Evolutionary conservation across 2,797 vertebrate species (phyloP).

Genomic region (Acanthiza pusilla): DNA sequence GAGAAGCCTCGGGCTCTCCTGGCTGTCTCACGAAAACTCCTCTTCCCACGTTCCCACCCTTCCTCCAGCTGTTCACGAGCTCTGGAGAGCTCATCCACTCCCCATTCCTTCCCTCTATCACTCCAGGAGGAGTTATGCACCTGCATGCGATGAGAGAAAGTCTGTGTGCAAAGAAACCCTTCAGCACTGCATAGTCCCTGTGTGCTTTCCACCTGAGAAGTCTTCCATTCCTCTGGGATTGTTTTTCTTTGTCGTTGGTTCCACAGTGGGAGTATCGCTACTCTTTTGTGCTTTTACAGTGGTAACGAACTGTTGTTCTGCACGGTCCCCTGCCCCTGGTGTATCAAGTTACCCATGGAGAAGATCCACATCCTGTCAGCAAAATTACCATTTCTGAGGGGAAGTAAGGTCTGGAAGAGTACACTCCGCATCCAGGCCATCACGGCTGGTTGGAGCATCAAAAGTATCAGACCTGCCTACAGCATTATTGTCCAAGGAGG

Average conservation of each 20-base stretch:
- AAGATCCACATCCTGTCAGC: accelerated
- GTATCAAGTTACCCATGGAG: neutral
- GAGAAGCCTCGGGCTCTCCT: neutral
- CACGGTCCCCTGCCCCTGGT: neutral
- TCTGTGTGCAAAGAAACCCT: neutral
- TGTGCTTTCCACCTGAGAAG: neutral
- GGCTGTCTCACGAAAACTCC: neutral
- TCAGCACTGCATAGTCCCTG: neutral
- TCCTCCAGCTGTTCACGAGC: neutral
- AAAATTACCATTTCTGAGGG: neutral
- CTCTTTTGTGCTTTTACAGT: neutral
- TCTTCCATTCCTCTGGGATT: neutral
- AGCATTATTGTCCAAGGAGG: neutral
- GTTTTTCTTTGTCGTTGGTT: neutral
- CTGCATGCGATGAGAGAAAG: too few relatives aligned
- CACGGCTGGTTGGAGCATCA: neutral
- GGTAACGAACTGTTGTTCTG: neutral
- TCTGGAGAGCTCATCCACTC: neutral
- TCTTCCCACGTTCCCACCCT: neutral
- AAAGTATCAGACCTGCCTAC: neutral
- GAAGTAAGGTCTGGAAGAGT: neutral
- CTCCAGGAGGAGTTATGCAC: neutral
- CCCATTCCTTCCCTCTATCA: neutral
- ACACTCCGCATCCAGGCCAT: neutral
- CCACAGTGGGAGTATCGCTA: accelerated